Evolutionary conservation across 2,797 vertebrate genomes (phyloP), one percentile per base, ranked within the genome.

Genomic region (Peromyscus attwateri): DNA sequence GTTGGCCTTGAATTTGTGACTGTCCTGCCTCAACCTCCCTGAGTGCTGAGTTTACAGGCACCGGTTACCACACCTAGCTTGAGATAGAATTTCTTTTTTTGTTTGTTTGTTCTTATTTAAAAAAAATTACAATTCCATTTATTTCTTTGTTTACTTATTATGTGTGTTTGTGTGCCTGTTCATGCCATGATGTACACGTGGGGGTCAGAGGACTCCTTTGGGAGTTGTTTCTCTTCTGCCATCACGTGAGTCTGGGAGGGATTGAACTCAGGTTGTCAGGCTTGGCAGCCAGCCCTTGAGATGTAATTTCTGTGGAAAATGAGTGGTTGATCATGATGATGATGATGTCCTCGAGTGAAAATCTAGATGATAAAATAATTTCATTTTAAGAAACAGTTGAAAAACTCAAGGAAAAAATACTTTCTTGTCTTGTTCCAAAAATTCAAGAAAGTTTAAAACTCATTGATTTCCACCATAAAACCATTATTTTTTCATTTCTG

Each of bases 311-410:
- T 64, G 91, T 96, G 96, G 94, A 57, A 97, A 98, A 96, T 98
- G 97, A 97, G 98, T n/a, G 98, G 97, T 93, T 49, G 66, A 92
- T 95, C 46, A 90, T 91, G 66, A 92, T 95, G 62, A 92, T 91
- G 46, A 92, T 96, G 83, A 55, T 90, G 73, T 92, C 80, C 64
- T 82, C 19, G 79, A 92, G 25, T 62, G 27, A 97, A 87, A 46
- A 25, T 37, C 29, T 64, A 84, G n/a, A 64, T 77, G 31, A 43
- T 90, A 94, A 95, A 89, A 43, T 73, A 81, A 64, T 49, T 95
- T 87, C 81, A 40, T 79, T 92, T 98, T 64, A 0, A 76, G 73
- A 91, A 96, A 62, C 52, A 95, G 34, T 66, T n/a, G 34, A 68
- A 92, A 77, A 95, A 60, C 66, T 96, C 68, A 80, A 89, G 37